Conservation (phyloP, 2,888 invertebrate species). For the Drosophila affinis region DNA sequence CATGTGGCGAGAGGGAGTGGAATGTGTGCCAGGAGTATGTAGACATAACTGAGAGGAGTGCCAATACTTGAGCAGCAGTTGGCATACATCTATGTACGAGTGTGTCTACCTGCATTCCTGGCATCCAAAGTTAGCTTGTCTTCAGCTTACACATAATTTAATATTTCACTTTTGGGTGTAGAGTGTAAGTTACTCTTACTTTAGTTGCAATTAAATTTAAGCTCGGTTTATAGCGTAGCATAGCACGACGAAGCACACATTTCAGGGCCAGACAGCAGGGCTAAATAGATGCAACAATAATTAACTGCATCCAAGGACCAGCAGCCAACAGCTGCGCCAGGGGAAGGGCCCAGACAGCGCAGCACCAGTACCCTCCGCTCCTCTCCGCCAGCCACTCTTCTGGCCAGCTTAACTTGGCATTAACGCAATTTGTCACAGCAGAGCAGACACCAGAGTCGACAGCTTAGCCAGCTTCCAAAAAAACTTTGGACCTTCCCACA, state of each 20-base stretch:
- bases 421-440: constrained; percentile 74
- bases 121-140: too few species aligned
- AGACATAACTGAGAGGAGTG: background rate
- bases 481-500: constrained; percentile 13
- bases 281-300: constrained; percentile 70
- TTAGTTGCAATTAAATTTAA: constrained; percentile 5
- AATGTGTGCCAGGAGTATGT: constrained; percentile 35
- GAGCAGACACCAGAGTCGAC: constrained; percentile 42
- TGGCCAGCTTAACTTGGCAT: constrained; percentile 71
- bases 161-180: background rate
- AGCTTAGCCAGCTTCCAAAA: constrained; percentile 43
- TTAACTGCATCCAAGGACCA: constrained; percentile 67
- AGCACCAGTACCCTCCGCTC: background rate
- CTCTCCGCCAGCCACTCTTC: constrained; percentile 5
- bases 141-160: background rate
- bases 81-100: too few species aligned
- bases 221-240: background rate
- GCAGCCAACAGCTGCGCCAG: constrained; percentile 21
- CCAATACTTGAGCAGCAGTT: background rate
- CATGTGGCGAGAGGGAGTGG: constrained; percentile 30
- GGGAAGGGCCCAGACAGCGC: constrained; percentile 1
- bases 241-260: constrained; percentile 33
- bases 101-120: too few species aligned
- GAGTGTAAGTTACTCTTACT: background rate
- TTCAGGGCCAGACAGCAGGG: constrained; percentile 51